Evolutionary conservation across 2,888 invertebrate species (phyloP), one percentile per base, ranked within the genome.

Genomic region (Conistra vaccinii): DNA sequence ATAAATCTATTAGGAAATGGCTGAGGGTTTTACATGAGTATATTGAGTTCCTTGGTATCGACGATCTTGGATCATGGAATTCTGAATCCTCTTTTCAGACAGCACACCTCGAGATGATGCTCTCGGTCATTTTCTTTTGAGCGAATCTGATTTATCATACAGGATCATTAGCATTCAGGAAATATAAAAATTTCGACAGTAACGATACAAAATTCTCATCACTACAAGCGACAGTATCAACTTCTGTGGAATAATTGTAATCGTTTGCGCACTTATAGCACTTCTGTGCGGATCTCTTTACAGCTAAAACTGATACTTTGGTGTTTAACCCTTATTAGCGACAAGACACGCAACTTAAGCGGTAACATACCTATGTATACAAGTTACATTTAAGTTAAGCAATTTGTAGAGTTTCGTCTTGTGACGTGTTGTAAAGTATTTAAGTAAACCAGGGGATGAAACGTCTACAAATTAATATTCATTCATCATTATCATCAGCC

Each of bases 251-350:
- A 82, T 81, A 76, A 82, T 78, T 81, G 81, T 83, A 79, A 71
- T 78, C 76, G 76, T 83, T 77, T 83, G 69, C 75, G 92, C 94
- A 94, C 93, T 94, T 94, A 87, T 94, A 93, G 87, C 85, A 88
- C 94, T 94, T 94, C 94, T 76, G 92, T 91, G 91, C 88, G 90
- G 88, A 90, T 87, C 86, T 86, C 69, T 83, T 87, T 85, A 87
- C 87, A 79, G 82, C 68, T 88, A 77, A 86, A 91, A 89, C 81
- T 89, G 93, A 93, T 92, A 93, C 93, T 85, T 87, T 83, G 79
- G 82, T 81, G 80, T 88, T 88, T 90, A 90, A 91, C 92, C 93
- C 91, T 90, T 90, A 77, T 82, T 78, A 76, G 61, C 66, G 78
- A 32, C 29, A 35, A 65, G 53, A 58, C 78, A 85, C 75, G 80